phyloP scores from a whole-genome alignment of 2,113 vertebrate species.

The Hydropotes inermis region DNA sequence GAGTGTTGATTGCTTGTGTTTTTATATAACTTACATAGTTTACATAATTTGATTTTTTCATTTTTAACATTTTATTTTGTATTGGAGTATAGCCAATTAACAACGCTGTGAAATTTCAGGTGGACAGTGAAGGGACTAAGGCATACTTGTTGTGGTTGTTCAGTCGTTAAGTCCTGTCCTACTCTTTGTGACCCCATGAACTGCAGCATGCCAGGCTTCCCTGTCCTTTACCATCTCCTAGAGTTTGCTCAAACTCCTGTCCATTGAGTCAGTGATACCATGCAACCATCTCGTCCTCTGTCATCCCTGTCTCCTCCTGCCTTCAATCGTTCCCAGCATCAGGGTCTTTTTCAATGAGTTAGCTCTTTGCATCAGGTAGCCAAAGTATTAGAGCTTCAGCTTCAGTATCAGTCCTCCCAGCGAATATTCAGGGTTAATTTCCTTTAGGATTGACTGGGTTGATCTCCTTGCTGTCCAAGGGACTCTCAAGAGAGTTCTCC shows the following conservation, averaged over 20 bases:
- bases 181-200: background rate
- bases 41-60: background rate
- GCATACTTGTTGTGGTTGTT: background rate
- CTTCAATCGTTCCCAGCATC: background rate
- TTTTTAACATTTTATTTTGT: background rate
- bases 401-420: background rate
- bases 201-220: background rate
- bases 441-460: background rate
- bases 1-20: background rate
- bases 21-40: background rate
- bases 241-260: background rate
- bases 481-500: background rate
- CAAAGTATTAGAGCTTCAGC: background rate
- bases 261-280: background rate
- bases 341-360: background rate
- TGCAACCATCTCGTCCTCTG: background rate
- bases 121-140: background rate
- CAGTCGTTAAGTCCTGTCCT: background rate
- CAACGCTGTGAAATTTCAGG: background rate
- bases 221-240: background rate
- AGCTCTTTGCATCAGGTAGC: background rate
- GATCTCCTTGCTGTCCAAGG: background rate
- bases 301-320: background rate
- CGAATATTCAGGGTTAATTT: background rate
- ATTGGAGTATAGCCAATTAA: background rate